Conservation (phyloP, 2,113 vertebrate species). For the Danionella cerebrum region DNA sequence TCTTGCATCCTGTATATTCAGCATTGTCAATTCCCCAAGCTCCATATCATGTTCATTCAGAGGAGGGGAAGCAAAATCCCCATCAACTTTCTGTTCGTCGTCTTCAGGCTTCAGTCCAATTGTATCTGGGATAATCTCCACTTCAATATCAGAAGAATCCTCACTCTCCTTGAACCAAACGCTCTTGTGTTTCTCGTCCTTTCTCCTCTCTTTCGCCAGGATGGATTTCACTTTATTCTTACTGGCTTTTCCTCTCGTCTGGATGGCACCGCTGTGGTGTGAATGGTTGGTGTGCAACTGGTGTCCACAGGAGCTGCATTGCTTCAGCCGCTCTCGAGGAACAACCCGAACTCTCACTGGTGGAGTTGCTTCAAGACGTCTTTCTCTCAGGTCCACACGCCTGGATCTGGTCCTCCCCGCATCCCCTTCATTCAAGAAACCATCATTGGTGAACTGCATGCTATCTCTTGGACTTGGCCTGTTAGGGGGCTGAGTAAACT, state of each 20-base stretch:
- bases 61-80: conserved; percentile 44
- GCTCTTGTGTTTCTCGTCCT: conserved; percentile 63
- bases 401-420: conserved; percentile 30
- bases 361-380: conserved; percentile 44
- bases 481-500: conserved; percentile 32
- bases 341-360: conserved; percentile 42
- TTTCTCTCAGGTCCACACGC: conserved; percentile 33
- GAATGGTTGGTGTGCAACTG: conserved; percentile 33
- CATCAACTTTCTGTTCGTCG: conserved; percentile 44
- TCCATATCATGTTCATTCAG: conserved; percentile 31
- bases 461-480: conserved; percentile 57
- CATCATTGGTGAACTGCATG: conserved; percentile 61
- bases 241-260: conserved; percentile 17
- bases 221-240: conserved; percentile 48
- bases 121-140: conserved; percentile 68
- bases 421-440: conserved; percentile 58
- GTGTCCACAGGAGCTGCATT: conserved; percentile 54
- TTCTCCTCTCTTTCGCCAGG: conserved; percentile 59
- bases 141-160: conserved; percentile 69
- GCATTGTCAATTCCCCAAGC: conserved; percentile 26
- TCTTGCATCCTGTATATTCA: conserved; percentile 24
- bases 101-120: conserved; percentile 51
- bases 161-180: conserved; percentile 77
- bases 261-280: conserved; percentile 39
- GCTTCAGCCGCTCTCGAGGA: conserved; percentile 50